Evolutionary conservation across 2,797 vertebrate genomes (phyloP).

Genomic region (Scomberomorus guttatus): DNA sequence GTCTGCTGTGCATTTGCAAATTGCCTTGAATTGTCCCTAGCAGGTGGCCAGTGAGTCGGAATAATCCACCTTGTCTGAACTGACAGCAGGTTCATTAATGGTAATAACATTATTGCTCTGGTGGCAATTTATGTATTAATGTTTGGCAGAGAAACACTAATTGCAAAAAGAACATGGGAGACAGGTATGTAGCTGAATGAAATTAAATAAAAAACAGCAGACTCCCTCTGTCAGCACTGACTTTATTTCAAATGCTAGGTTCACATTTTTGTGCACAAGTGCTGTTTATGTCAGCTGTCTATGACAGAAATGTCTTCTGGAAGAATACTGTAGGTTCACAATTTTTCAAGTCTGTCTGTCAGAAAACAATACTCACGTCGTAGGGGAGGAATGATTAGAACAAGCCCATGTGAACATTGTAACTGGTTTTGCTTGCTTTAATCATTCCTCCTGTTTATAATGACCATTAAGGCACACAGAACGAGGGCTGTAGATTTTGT

Average conservation of each 20-base stretch:
- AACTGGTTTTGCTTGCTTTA: too few species aligned
- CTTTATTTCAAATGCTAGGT: background rate
- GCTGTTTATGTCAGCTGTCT: too few species aligned
- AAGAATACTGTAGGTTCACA: too few species aligned
- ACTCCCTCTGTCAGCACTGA: background rate
- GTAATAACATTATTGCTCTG: background rate
- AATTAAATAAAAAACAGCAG: background rate
- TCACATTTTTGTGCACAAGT: too few species aligned
- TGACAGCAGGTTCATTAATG: slow-evolving; percentile 15
- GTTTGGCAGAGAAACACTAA: background rate
- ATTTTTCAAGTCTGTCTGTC: too few species aligned
- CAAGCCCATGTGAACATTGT: too few species aligned
- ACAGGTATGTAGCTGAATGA: background rate
- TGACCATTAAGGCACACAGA: too few species aligned
- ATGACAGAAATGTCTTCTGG: too few species aligned
- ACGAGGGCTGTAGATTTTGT: too few species aligned
- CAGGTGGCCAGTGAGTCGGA: background rate
- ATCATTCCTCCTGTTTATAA: too few species aligned
- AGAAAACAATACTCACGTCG: too few species aligned
- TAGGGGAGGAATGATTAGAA: too few species aligned
- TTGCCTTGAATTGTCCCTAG: background rate
- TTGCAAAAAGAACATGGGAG: background rate
- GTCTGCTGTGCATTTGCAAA: background rate
- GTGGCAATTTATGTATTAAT: background rate
- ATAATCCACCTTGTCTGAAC: slow-evolving; percentile 10